Conservation (phyloP, 2,888 invertebrate species). For the Ophioninae sp. region DNA sequence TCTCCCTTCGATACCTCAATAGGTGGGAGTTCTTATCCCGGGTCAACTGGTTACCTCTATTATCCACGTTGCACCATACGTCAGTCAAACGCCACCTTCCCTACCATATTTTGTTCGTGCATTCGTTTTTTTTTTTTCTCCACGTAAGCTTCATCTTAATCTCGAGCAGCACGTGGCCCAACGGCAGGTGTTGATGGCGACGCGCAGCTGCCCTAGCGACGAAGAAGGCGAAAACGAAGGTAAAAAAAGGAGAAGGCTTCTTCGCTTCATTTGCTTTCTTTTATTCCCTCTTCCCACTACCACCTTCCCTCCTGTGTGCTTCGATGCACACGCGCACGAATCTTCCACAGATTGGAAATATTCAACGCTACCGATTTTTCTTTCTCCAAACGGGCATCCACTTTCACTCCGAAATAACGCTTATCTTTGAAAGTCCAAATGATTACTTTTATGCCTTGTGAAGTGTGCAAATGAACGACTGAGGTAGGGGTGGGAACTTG, state of each 20-base stretch:
- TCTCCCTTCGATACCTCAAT: slow-evolving; percentile 35
- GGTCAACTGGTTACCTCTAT: slow-evolving; percentile 35
- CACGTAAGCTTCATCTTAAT: slow-evolving; percentile 47
- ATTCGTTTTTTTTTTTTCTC: slow-evolving; percentile 30
- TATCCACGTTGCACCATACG: slow-evolving; percentile 25
- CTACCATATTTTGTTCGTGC: slow-evolving; percentile 17
- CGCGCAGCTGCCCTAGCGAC: slow-evolving; percentile 60
- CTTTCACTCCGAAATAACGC: background rate
- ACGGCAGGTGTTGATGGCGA: slow-evolving; percentile 57
- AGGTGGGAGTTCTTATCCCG: slow-evolving; percentile 5
- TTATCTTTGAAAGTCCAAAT: too few relatives aligned
- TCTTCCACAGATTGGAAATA: background rate
- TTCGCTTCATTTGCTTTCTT: slow-evolving; percentile 21
- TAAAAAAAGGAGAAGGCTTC: slow-evolving; percentile 34
- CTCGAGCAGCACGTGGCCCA: slow-evolving; percentile 60
- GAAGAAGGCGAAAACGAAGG: slow-evolving; percentile 46
- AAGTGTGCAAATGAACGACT: too few relatives aligned
- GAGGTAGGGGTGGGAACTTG: too few relatives aligned
- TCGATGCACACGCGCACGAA: background rate
- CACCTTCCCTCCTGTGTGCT: background rate
- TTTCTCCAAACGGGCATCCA: background rate
- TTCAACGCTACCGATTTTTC: too few relatives aligned
- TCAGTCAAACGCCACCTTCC: slow-evolving; percentile 33
- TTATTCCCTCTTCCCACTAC: slow-evolving; percentile 4
- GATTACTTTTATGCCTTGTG: too few relatives aligned